Base-by-base conservation (phyloP, 2,888 invertebrate genomes). In the Sericinus montela region DNA sequence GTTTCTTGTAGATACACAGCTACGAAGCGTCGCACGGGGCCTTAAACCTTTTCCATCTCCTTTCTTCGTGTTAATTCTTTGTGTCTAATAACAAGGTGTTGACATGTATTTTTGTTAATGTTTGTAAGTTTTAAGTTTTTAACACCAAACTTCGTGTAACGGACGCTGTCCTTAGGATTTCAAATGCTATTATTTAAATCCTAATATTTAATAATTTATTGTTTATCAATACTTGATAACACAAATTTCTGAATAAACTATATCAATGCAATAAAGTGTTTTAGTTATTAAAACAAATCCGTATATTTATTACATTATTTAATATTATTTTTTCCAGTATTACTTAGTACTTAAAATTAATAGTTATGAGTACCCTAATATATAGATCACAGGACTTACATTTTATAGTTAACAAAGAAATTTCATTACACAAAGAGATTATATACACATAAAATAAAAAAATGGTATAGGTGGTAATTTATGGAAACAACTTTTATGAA, bases 221-320 rank as follows among this genome's bases (percentile, higher is more conserved):
- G 85, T 84, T 85, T 84, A 87, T 84, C 84, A 74, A 68, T 67
- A 76, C 67, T 72, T 75, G 87, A 80, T 86, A 86, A 88, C 86
- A 78, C 75, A 80, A 80, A 80, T 86, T 85, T 84, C 71, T 79
- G 71, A 86, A 86, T 86, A 86, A 87, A 87, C 70, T 67, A 57
- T 47, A 73, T 77, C 67, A 81, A 76, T 76, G 66, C 65, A 69
- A 60, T 67, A 59, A 52, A 54, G 51, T 53, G 48, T 58, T 63
- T 72, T 66, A 57, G 11, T 45, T 23, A 45, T 10, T 44, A 1
- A 49, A 44, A 35, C 39, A 16, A 19, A 13, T 34, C 8, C n/a
- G 9, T 0, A 23, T 25, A 28, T 14, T 25, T 19, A 29, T 15
- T 9, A 15, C n/a, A 9, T 41, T 39, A 30, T 16, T 41, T 16